Percentiles rank a stretch among this genome's conserved stretches.
These are phyloP conservation scores for Neopelma chrysocephalum DNA, from an alignment of 2,797 vertebrate species.

Conservation along the genomic window DNA sequence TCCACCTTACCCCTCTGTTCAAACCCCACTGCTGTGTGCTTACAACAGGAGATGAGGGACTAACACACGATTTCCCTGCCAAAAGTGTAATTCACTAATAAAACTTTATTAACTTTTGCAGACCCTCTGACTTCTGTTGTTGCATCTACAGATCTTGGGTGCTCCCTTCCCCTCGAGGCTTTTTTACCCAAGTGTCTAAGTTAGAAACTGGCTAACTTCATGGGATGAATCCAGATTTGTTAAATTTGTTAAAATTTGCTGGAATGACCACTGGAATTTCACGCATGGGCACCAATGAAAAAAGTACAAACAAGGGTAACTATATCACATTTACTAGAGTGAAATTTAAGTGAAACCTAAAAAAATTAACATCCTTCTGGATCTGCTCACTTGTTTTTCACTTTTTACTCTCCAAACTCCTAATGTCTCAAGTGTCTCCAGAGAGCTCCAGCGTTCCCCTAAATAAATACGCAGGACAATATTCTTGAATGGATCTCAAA, in stretches of 20 bases:
- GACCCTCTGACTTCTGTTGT: fast-evolving
- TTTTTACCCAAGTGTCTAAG: not conserved
- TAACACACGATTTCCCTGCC: not conserved
- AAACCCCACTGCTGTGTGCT: not conserved
- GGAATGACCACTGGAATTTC: not conserved
- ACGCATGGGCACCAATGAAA: not conserved
- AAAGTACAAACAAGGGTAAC: not conserved
- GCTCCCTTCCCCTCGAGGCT: not conserved
- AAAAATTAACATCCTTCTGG: not conserved
- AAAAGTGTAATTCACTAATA: fast-evolving
- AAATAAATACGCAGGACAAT: not conserved
- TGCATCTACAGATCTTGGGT: fast-evolving
- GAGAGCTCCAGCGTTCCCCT: not conserved
- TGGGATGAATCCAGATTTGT: not conserved
- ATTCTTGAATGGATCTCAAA: not conserved
- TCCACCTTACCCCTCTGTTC: not conserved
- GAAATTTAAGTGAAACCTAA: not conserved
- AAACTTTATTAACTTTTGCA: too few species aligned
- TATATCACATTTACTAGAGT: not conserved
- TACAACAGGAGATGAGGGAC: not conserved
- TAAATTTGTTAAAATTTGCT: not conserved
- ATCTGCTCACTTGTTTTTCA: not conserved
- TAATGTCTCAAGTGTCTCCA: not conserved
- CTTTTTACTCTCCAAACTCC: not conserved
- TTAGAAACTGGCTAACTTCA: not conserved